These are phyloP conservation scores for Spialia ferax DNA, from an alignment of 2,888 invertebrate species.

Conservation along the genomic window DNA sequence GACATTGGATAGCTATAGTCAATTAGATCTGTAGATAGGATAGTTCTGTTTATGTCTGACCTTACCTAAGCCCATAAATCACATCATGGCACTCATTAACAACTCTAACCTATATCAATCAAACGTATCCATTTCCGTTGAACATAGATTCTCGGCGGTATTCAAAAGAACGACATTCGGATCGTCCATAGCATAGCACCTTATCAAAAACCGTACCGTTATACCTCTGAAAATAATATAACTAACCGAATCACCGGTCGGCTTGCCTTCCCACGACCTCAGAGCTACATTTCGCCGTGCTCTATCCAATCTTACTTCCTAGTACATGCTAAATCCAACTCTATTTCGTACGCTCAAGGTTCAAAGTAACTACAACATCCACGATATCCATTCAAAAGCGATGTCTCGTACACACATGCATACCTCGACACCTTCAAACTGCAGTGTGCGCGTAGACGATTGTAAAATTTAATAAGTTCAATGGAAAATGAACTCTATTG, in stretches of 20 bases:
- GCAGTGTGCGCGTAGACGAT: slow-evolving; percentile 62
- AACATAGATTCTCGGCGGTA: slow-evolving; percentile 20
- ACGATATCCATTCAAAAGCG: slow-evolving; percentile 73
- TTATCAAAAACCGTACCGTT: slow-evolving; percentile 80
- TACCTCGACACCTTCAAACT: slow-evolving; percentile 64
- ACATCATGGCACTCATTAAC: not conserved
- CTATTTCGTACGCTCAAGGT: slow-evolving; percentile 52
- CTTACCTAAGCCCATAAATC: not conserved
- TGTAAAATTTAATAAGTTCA: slow-evolving; percentile 48
- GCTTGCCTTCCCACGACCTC: slow-evolving; percentile 81
- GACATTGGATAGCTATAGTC: too few relatives aligned
- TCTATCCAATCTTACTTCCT: slow-evolving; percentile 83
- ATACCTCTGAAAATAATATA: slow-evolving; percentile 70
- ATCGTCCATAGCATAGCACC: slow-evolving; percentile 45
- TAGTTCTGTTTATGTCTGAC: not conserved
- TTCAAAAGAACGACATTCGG: slow-evolving; percentile 31
- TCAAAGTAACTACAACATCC: slow-evolving; percentile 55
- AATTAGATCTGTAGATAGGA: too few relatives aligned
- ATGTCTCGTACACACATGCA: slow-evolving; percentile 71
- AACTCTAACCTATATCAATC: slow-evolving; percentile 24
- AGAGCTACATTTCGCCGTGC: slow-evolving; percentile 78
- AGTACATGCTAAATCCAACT: slow-evolving; percentile 60
- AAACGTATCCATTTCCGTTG: slow-evolving; percentile 29
- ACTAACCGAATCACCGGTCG: slow-evolving; percentile 75
- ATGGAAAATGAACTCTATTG: slow-evolving; percentile 39